Evolutionary conservation across 2,113 vertebrate genomes (phyloP), one percentile per base, ranked within the genome.

Genomic region (Arothron firmamentum): DNA sequence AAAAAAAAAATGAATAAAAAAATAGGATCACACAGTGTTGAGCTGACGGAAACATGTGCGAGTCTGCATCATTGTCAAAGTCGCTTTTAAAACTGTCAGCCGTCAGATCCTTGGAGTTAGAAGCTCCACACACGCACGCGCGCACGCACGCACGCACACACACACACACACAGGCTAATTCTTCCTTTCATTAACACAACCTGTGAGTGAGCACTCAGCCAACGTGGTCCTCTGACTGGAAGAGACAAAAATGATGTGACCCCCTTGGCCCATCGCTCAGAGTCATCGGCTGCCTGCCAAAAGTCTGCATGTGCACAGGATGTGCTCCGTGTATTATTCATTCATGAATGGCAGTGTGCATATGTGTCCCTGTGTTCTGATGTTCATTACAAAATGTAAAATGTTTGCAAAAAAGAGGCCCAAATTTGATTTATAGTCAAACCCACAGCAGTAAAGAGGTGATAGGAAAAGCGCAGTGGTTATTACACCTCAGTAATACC

Each of bases 301-400:
- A 82, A 73, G 65, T 74, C 80, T 73, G 80, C 68, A 62, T 67
- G 74, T 75, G 67, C 65, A 72, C 80, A 77, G 63, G 76, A 75
- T 74, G 70, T 75, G 78, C 75, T 28, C 67, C 19, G 75, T 87
- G 75, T 64, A 87, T 83, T 79, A 84, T 84, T 81, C 66, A 84
- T 79, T 51, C 41, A 47, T 51, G 56, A 74, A 48, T 52, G 58
- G 46, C 20, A 59, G 42, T 71, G 65, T 38, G 67, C 45, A 10
- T 23, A 45, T 49, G 52, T 11, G 31, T 63, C 41, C 54, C 43
- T 25, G 13, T 47, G 42, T 28, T 3, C 5, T 15, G 7, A 12
- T 19, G 13, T 23, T 23, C 20, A 5, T 19, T 6, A 10, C 18
- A n/a, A 20, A 13, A 21, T 21, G 19, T 21, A 25, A 20, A 10